phyloP scores from a whole-genome alignment of 2,113 vertebrate genomes.

The Anguilla rostrata region DNA sequence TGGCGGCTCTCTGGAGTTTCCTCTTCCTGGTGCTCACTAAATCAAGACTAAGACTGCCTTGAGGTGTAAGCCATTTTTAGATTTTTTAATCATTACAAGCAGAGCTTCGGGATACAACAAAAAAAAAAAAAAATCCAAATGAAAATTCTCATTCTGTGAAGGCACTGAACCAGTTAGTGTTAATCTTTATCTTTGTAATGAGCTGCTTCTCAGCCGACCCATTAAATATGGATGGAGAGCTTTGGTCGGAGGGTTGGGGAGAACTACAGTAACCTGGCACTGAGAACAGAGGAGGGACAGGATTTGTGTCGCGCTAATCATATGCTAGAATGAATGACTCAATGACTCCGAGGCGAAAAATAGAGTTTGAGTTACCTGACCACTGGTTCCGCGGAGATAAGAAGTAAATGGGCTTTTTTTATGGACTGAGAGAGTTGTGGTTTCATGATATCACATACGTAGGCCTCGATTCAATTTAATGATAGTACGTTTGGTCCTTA shows the following conservation, averaged over 20 bases:
- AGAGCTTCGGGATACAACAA: slow-evolving; percentile 67
- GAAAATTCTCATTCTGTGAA: slow-evolving; percentile 52
- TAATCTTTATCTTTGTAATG: slow-evolving; percentile 47
- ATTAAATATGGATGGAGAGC: slow-evolving; percentile 14
- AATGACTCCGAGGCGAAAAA: not conserved
- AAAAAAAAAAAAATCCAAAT: slow-evolving; percentile 40
- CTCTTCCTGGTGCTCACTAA: slow-evolving; percentile 65
- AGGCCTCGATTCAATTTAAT: not conserved
- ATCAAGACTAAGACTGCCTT: slow-evolving; percentile 77
- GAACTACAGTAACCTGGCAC: not conserved
- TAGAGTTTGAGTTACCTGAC: not conserved
- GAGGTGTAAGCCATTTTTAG: slow-evolving; percentile 78
- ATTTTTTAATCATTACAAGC: slow-evolving; percentile 77
- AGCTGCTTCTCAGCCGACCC: not conserved
- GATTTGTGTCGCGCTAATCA: not conserved
- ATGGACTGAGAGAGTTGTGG: not conserved
- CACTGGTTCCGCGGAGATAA: not conserved
- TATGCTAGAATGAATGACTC: not conserved
- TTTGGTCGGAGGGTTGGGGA: not conserved
- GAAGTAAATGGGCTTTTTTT: not conserved
- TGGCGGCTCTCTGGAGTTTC: slow-evolving; percentile 66
- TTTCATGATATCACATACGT: not conserved
- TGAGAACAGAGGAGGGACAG: not conserved
- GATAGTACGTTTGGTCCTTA: not conserved
- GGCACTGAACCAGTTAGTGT: slow-evolving; percentile 51